Evolutionary conservation across 2,888 invertebrate genomes (phyloP), one percentile per base, ranked within the genome.

Genomic region (Andrena minutula): DNA sequence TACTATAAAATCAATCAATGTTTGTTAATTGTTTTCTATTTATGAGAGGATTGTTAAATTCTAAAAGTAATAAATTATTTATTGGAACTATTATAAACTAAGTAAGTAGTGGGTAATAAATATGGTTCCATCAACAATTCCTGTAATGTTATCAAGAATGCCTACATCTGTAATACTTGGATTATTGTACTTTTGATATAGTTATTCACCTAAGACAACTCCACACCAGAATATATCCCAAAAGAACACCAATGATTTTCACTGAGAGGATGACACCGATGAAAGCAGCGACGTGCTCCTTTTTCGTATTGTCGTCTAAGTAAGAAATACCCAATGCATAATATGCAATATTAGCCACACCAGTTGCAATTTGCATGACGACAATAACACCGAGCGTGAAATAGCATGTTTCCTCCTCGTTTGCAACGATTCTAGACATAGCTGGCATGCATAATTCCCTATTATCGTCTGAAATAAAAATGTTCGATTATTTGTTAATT

Each of bases 221-320:
- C 93, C 93, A 94, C 8, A 92, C 93, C 20, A 94, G 66, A 3
- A 92, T 7, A 60, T 89, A 92, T 2, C 94, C 94, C 2, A 92
- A 60, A 5, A 93, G 75, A 7, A 89, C 65, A 28, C 94, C 94
- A 2, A 92, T 58, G 2, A 92, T 64, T 76, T 90, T 92, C 4
- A 90, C 87, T 5, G 92, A 88, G 0, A 93, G 28, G 10, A 90
- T 79, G 6, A 91, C 71, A 2, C 93, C 91, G 12, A 93, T 84
- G 20, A 90, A 91, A 4, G 94, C 94, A 0, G 95, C 94, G 79
- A 95, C 94, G 64, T 95, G 94, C 68, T 94, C 93, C 26, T 94
- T 94, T 30, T 94, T 93, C 0, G 95, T 95, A 89, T 96, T 96
- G 85, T 96, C 96, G 81, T 96, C 96, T 8, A 96, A 93, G 86